A percentile compares a stretch with the other conserved stretches of the same genome.
These are phyloP conservation scores for Palythoa caribaeorum DNA, from an alignment of 92 coral and sea anemone species.

Conservation along the genomic window DNA sequence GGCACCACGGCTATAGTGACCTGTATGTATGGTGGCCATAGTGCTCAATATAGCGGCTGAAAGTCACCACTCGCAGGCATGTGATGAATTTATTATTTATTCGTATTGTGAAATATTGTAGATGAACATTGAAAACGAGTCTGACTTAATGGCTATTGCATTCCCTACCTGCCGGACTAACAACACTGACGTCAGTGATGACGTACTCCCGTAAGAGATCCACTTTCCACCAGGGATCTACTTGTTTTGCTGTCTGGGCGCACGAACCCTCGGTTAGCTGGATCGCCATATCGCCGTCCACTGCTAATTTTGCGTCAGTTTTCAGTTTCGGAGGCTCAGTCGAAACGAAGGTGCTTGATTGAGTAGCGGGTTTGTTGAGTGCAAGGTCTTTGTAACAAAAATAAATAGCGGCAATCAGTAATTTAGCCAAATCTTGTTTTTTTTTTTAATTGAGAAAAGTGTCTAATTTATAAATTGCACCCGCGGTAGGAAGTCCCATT, in stretches of 20 bases:
- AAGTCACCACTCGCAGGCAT: too few species aligned
- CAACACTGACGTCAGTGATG: conserved; percentile 84
- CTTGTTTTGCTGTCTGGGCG: conserved; percentile 70
- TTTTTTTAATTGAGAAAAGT: too few species aligned
- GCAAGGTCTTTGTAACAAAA: conserved; percentile 65
- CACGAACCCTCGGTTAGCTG: conserved; percentile 74
- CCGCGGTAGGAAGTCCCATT: too few species aligned
- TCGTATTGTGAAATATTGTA: too few species aligned
- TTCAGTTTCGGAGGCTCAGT: conserved; percentile 39
- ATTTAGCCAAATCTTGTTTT: not conserved
- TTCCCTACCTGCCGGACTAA: conserved; percentile 69
- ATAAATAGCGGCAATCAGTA: not conserved
- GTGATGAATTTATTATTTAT: too few species aligned
- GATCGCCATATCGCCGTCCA: conserved; percentile 80
- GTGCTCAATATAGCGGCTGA: too few species aligned
- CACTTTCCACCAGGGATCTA: conserved; percentile 88
- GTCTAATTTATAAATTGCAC: not conserved
- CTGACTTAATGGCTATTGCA: too few species aligned
- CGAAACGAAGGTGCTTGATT: conserved; percentile 63
- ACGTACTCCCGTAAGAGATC: conserved; percentile 74
- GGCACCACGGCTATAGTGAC: too few species aligned
- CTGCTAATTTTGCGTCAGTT: conserved; percentile 73
- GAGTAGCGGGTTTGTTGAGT: conserved; percentile 72
- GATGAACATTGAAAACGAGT: too few species aligned
- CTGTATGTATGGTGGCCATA: too few species aligned